phyloP scores from a whole-genome alignment of 2,888 invertebrate genomes.

The Rhagonycha lutea region DNA sequence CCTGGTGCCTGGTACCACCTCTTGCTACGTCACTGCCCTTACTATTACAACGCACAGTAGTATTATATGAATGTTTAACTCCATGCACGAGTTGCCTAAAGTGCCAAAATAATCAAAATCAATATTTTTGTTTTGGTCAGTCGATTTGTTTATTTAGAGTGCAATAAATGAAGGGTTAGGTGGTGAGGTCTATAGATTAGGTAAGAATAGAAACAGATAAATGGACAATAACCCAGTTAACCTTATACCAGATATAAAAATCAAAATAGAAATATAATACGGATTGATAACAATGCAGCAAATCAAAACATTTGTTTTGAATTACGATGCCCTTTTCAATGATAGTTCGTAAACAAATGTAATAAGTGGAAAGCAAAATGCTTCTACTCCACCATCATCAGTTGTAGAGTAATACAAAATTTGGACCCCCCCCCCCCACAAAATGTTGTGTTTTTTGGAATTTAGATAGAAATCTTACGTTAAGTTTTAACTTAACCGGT shows the following conservation, averaged over 20 bases:
- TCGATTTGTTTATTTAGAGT: neutral
- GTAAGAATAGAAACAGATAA: neutral
- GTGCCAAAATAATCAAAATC: neutral
- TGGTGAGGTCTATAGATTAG: neutral
- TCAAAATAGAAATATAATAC: neutral
- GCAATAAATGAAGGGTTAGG: neutral
- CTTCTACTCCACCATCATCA: too few species aligned
- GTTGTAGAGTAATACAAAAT: too few species aligned
- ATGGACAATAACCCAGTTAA: neutral
- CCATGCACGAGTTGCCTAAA: neutral
- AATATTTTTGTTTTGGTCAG: neutral
- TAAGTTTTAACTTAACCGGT: too few species aligned
- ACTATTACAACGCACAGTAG: too few species aligned
- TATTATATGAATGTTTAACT: neutral
- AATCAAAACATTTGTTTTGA: neutral
- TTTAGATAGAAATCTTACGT: too few species aligned
- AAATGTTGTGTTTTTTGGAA: too few species aligned
- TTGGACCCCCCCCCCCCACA: too few species aligned
- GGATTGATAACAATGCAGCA: neutral
- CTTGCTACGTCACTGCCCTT: too few species aligned
- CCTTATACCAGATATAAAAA: neutral
- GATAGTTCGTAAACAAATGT: neutral
- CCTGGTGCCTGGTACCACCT: too few species aligned
- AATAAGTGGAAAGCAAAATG: neutral
- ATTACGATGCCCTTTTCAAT: neutral